Conservation (phyloP, 2,888 invertebrate species). For the Mythimna lalbum region DNA sequence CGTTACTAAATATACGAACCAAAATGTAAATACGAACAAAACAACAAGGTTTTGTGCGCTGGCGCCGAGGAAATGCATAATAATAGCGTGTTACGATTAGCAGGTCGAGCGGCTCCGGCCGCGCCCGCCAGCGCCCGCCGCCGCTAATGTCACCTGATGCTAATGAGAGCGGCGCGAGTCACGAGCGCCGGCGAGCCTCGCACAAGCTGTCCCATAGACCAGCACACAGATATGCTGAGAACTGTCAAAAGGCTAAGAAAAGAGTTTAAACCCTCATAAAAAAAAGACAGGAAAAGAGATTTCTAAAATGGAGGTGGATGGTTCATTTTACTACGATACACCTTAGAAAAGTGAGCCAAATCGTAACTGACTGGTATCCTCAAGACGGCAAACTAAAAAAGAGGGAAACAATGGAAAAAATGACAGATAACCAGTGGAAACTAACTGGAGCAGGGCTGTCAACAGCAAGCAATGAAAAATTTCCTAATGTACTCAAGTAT, state of each 20-base stretch:
- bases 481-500: not conserved
- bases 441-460: not conserved
- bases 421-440: not conserved
- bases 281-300: not conserved
- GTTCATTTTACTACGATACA: not conserved
- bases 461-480: not conserved
- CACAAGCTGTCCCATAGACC: not conserved
- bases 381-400: not conserved
- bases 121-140: not conserved
- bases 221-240: not conserved
- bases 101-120: constrained; percentile 16
- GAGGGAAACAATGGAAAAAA: not conserved
- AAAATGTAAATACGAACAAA: constrained; percentile 21
- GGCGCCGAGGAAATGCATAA: constrained; percentile 40
- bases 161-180: constrained; percentile 33
- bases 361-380: not conserved
- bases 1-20: not conserved
- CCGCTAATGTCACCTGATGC: constrained; percentile 51
- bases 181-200: constrained; percentile 13
- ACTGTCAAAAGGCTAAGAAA: not conserved
- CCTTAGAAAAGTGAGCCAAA: not conserved
- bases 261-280: not conserved
- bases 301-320: not conserved
- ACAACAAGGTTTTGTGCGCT: constrained; percentile 6
- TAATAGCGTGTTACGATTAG: constrained; percentile 34